Conservation (phyloP, 2,113 vertebrate species). For the Apodemus sylvaticus region DNA sequence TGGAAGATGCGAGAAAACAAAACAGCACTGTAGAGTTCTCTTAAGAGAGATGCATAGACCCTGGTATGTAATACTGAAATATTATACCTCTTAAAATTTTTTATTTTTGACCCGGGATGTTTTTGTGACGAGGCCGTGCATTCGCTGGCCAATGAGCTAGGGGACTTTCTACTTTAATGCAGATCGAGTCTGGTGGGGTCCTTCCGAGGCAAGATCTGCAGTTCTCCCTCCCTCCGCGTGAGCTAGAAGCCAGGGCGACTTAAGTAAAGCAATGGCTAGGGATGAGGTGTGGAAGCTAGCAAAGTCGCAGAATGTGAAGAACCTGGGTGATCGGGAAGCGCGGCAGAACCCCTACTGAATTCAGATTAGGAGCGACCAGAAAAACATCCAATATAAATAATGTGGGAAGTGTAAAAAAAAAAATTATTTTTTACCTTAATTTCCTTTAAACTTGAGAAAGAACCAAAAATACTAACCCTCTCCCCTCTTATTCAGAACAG, state of each 20-base stretch:
- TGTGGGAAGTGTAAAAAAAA: not conserved
- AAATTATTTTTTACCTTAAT: not conserved
- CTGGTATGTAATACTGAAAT: not conserved
- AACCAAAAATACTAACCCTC: not conserved
- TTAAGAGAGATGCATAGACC: not conserved
- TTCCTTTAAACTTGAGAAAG: not conserved
- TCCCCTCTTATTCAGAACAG: not conserved
- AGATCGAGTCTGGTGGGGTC: not conserved
- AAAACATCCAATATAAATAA: not conserved
- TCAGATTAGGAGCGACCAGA: not conserved
- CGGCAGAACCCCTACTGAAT: not conserved
- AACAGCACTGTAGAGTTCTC: not conserved
- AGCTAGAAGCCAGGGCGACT: not conserved
- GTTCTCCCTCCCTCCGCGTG: not conserved
- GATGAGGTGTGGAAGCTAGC: not conserved
- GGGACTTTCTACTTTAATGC: not conserved
- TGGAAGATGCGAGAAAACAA: not conserved
- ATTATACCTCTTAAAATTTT: not conserved
- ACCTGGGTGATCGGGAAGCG: slow-evolving; percentile 19
- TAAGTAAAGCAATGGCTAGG: not conserved
- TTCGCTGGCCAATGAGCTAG: not conserved
- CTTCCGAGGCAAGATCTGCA: not conserved
- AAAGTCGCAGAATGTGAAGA: slow-evolving; percentile 15
- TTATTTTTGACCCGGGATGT: no score
- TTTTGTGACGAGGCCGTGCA: not conserved